Evolutionary conservation across 2,888 invertebrate species (phyloP).

Genomic region (Thymelicus acteon): DNA sequence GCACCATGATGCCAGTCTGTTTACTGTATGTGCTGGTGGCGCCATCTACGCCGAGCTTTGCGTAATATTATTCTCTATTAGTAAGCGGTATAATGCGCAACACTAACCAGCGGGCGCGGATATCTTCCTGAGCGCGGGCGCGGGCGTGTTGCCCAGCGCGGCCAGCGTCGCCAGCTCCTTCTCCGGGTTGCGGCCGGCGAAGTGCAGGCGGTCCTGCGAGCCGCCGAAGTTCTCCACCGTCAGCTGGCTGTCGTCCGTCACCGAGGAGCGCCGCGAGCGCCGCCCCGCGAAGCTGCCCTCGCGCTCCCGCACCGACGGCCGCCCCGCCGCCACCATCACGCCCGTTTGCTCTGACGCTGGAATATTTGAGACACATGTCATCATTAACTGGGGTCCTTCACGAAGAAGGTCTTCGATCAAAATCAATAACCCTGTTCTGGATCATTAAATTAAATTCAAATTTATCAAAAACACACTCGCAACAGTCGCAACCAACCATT

Average conservation of each 20-base stretch:
- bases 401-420: too few relatives aligned
- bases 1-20: too few relatives aligned
- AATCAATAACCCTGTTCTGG: too few relatives aligned
- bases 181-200: constrained; percentile 93
- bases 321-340: constrained; percentile 87
- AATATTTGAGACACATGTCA: neutral
- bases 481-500: constrained; percentile 47
- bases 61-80: too few relatives aligned
- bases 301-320: constrained; percentile 89
- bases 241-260: constrained; percentile 93
- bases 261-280: constrained; percentile 92
- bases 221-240: constrained; percentile 97
- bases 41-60: too few relatives aligned
- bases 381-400: too few relatives aligned
- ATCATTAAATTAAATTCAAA: too few relatives aligned
- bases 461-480: constrained; percentile 25
- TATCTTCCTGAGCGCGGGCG: constrained; percentile 75
- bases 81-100: too few relatives aligned
- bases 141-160: constrained; percentile 90
- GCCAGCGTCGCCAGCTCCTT: constrained; percentile 86
- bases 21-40: too few relatives aligned
- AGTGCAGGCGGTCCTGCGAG: constrained; percentile 94
- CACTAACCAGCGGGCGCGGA: constrained; percentile 78
- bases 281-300: constrained; percentile 89
- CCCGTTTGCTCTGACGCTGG: constrained; percentile 43